These are phyloP conservation scores for Pygmarrhopalites habei DNA, from an alignment of 1,140 invertebrate genomes.

Conservation along the genomic window DNA sequence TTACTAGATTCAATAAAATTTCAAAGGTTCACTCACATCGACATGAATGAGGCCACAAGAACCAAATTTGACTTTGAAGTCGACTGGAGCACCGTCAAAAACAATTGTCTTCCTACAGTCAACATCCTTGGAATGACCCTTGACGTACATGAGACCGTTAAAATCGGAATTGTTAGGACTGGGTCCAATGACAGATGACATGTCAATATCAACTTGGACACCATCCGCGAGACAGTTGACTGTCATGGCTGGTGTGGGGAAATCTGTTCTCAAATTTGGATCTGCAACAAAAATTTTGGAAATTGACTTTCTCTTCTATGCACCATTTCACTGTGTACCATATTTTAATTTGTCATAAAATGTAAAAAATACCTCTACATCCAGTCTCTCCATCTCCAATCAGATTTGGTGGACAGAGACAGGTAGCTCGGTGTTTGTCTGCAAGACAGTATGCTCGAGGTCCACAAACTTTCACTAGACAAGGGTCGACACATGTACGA, in stretches of 20 bases:
- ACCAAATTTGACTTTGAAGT: conserved; percentile 86
- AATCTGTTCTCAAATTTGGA: conserved; percentile 55
- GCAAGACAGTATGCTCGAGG: conserved; percentile 70
- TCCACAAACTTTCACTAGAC: conserved; percentile 60
- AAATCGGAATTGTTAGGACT: conserved; percentile 60
- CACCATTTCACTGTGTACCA: too few relatives aligned
- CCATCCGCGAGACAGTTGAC: conserved; percentile 86
- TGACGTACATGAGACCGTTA: conserved; percentile 86
- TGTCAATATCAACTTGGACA: conserved; percentile 75
- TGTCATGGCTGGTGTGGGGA: conserved; percentile 68
- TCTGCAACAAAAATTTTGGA: conserved; percentile 4
- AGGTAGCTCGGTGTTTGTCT: conserved; percentile 66
- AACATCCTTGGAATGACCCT: conserved; percentile 87
- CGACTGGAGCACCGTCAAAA: conserved; percentile 62
- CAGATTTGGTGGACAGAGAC: conserved; percentile 64
- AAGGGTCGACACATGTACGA: conserved; percentile 68
- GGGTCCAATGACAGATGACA: conserved; percentile 41
- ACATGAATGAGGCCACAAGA: conserved; percentile 84
- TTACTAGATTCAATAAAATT: conserved; percentile 1
- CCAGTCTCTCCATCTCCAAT: conserved; percentile 49
- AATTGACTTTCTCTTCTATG: too few relatives aligned
- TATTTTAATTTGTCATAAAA: too few relatives aligned
- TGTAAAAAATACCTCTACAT: conserved; percentile 5
- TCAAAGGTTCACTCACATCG: conserved; percentile 74
- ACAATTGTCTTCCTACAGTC: conserved; percentile 73